A percentile compares a stretch with the other conserved stretches of the same genome.
Conservation (phyloP, 2,113 vertebrate genomes). For the Urocitellus parryii region DNA sequence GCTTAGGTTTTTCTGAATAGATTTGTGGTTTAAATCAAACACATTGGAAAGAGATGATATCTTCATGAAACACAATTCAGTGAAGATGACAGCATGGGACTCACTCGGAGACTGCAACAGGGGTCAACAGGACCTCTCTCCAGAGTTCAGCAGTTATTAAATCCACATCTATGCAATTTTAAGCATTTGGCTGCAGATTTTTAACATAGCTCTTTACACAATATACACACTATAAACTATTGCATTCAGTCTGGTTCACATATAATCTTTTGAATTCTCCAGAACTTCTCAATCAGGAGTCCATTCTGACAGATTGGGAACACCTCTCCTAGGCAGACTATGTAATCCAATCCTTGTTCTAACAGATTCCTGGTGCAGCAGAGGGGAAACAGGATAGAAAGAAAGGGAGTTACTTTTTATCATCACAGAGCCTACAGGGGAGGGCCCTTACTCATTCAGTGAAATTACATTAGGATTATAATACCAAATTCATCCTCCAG, state of each 20-base stretch:
- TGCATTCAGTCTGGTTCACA: background rate
- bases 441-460: background rate
- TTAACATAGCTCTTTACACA: background rate
- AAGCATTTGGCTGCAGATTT: background rate
- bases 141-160: background rate
- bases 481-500: background rate
- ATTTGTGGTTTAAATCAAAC: background rate
- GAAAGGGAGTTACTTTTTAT: background rate
- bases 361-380: background rate
- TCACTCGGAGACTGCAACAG: no score
- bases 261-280: background rate
- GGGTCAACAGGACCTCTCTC: background rate
- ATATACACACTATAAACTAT: background rate
- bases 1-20: background rate
- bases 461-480: background rate
- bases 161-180: background rate
- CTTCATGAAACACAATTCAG: background rate
- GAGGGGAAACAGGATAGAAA: background rate
- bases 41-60: background rate
- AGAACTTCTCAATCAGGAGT: background rate
- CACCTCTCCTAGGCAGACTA: background rate
- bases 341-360: background rate
- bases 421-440: no score
- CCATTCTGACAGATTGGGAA: background rate
- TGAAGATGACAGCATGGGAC: background rate